Percentiles rank a stretch among this genome's conserved stretches.
These are phyloP conservation scores for Dysidea cf. avara DNA, from an alignment of 37 sponge, comb jelly and placozoan species.

Conservation along the genomic window DNA sequence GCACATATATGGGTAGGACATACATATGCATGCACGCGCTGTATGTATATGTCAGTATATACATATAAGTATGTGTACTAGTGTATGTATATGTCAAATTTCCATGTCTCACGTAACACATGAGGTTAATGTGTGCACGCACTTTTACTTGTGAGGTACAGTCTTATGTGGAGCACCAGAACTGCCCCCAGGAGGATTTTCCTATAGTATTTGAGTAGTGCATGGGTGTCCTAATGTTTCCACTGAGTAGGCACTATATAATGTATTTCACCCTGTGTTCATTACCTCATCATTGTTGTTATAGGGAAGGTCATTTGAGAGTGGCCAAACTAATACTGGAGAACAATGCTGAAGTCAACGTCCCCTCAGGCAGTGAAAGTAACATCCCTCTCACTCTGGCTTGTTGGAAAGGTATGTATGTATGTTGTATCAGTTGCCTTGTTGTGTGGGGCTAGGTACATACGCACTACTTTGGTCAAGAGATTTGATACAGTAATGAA, in stretches of 20 bases:
- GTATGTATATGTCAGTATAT: background rate
- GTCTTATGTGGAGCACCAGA: background rate
- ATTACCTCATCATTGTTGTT: background rate
- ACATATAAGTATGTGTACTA: slow-evolving; percentile 16
- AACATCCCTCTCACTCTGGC: slow-evolving; percentile 97
- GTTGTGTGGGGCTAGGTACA: too few species aligned
- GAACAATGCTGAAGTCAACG: slow-evolving; percentile 83
- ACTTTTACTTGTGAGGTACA: background rate
- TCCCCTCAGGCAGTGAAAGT: slow-evolving; percentile 93
- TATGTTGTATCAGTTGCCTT: too few species aligned
- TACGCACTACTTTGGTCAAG: too few species aligned
- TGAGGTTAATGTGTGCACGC: background rate
- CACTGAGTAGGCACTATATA: background rate
- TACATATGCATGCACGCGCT: too few species aligned
- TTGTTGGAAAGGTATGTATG: slow-evolving; percentile 99
- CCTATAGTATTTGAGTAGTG: too few species aligned
- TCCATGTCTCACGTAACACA: background rate
- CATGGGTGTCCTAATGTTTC: too few species aligned
- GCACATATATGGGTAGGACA: too few species aligned
- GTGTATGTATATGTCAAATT: slow-evolving; percentile 5
- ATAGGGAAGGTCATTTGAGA: slow-evolving; percentile 87
- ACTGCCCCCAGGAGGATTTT: too few species aligned
- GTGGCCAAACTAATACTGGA: slow-evolving; percentile 85
- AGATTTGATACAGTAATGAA: too few species aligned
- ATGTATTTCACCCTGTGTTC: background rate